These are phyloP conservation scores for Odontothrips loti DNA, from an alignment of 2,888 invertebrate genomes.

Conservation along the genomic window DNA sequence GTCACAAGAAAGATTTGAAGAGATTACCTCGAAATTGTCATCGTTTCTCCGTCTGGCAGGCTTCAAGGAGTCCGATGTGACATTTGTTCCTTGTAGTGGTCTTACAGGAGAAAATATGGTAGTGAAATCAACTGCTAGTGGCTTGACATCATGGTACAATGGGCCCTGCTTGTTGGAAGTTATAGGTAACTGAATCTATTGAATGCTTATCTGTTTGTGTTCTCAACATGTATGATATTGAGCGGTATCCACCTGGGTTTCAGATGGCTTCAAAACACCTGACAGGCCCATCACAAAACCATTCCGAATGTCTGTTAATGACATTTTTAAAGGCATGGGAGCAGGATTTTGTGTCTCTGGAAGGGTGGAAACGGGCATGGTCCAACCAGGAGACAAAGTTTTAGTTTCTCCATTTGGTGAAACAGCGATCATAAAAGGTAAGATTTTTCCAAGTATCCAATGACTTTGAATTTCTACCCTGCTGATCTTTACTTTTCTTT, in stretches of 20 bases:
- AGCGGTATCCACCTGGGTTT: constrained; percentile 38
- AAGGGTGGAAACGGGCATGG: constrained; percentile 83
- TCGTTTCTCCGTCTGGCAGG: constrained; percentile 85
- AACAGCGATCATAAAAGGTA: constrained; percentile 73
- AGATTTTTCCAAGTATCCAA: constrained; percentile 12
- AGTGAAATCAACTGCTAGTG: constrained; percentile 62
- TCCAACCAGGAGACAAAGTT: constrained; percentile 82
- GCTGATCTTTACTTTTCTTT: constrained; percentile 35
- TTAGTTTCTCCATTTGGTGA: constrained; percentile 82
- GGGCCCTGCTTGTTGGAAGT: constrained; percentile 81
- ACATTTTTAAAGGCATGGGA: constrained; percentile 89
- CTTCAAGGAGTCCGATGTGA: constrained; percentile 79
- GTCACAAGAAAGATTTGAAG: constrained; percentile 85
- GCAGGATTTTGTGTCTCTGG: constrained; percentile 90
- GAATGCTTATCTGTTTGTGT: neutral
- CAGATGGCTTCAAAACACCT: constrained; percentile 79
- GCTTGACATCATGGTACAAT: constrained; percentile 63
- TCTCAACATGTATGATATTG: neutral
- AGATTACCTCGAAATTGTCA: constrained; percentile 78
- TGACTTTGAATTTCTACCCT: constrained; percentile 2
- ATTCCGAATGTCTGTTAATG: constrained; percentile 86
- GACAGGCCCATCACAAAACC: constrained; percentile 83
- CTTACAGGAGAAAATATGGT: constrained; percentile 91
- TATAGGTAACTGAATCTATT: constrained; percentile 56
- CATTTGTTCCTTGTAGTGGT: constrained; percentile 93